A percentile compares a stretch with the other conserved stretches of the same genome.
Conservation (phyloP, 35 echinoderm and acorn worm genomes). For the Hemicentrotus pulcherrimus region DNA sequence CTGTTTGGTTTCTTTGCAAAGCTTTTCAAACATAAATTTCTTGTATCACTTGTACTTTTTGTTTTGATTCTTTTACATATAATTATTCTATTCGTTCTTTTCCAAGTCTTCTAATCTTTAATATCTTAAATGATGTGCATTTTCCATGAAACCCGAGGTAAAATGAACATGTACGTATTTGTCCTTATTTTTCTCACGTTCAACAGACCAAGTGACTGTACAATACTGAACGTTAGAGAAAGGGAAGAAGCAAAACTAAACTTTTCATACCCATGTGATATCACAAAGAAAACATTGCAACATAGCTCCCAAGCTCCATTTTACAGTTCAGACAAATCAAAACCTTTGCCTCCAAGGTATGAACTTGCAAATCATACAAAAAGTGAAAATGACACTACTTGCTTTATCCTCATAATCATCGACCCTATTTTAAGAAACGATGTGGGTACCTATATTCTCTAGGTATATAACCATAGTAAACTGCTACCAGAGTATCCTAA, state of each 20-base stretch:
- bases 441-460: neutral
- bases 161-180: neutral
- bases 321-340: neutral
- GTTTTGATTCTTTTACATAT: too few relatives aligned
- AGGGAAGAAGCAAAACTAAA: neutral
- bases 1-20: too few relatives aligned
- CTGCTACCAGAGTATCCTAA: neutral
- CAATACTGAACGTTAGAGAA: neutral
- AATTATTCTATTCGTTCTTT: too few relatives aligned
- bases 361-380: neutral
- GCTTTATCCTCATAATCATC: neutral
- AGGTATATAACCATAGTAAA: neutral
- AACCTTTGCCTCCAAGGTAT: neutral
- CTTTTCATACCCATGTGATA: slow-evolving; percentile 2
- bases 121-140: too few relatives aligned
- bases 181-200: neutral
- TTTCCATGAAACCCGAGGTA: neutral
- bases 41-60: too few relatives aligned
- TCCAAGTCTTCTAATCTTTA: too few relatives aligned
- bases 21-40: too few relatives aligned
- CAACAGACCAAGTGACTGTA: neutral
- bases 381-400: neutral
- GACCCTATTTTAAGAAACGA: neutral
- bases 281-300: neutral
- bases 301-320: neutral